These are phyloP conservation scores for Danio rerio DNA, from an alignment of 2,113 vertebrate genomes.

Conservation along the genomic window GRCz12tu NC_133188.1:31813001-31813500, in stretches of 20 bases:
- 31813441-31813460: slow-evolving; percentile 65
- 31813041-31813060: slow-evolving; percentile 77
- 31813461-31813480: slow-evolving; percentile 54
- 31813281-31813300: neutral
- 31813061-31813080: slow-evolving; percentile 86
- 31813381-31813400: slow-evolving; percentile 61
- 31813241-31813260: neutral
- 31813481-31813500: slow-evolving; percentile 57
- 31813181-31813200: neutral
- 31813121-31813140: slow-evolving; percentile 78
- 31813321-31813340: slow-evolving; percentile 55
- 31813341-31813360: slow-evolving; percentile 67
- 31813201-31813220: slow-evolving; percentile 3
- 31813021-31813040: slow-evolving; percentile 77
- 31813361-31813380: slow-evolving; percentile 62
- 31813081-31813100: slow-evolving; percentile 85
- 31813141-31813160: slow-evolving; percentile 31
- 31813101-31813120: slow-evolving; percentile 92
- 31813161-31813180: no score
- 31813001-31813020: slow-evolving; percentile 77
- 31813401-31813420: slow-evolving; percentile 63
- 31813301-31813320: slow-evolving; percentile 36
- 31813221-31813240: neutral
- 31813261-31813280: neutral
- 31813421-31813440: slow-evolving; percentile 63